These are phyloP conservation scores for Pitta sordida DNA, from an alignment of 2,113 vertebrate species.

Conservation along the genomic window DNA sequence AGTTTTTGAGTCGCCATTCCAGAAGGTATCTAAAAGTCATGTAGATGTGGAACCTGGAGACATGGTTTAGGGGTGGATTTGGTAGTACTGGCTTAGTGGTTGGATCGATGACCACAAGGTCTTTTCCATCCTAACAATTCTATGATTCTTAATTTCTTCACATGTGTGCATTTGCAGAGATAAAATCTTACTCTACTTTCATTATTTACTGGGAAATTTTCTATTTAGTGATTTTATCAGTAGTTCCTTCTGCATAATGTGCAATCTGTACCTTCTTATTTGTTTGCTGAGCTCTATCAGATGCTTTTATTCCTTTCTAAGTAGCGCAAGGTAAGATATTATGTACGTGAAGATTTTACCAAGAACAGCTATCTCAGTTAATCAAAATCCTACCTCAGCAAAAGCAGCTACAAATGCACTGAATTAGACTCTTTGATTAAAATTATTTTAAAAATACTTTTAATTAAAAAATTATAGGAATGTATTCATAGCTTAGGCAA, in stretches of 20 bases:
- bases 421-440: neutral
- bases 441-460: neutral
- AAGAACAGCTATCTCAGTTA: neutral
- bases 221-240: neutral
- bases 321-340: neutral
- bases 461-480: neutral
- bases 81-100: neutral
- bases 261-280: neutral
- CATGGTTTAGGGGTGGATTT: too few relatives aligned
- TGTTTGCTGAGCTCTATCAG: neutral
- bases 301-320: neutral
- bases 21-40: neutral
- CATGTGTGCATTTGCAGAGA: neutral
- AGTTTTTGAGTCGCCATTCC: neutral
- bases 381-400: neutral
- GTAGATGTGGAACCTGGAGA: too few relatives aligned
- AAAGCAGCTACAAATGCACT: neutral
- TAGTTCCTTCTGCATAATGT: neutral
- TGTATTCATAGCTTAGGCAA: neutral
- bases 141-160: neutral
- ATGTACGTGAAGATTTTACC: neutral
- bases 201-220: neutral
- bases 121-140: neutral
- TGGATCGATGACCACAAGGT: rapidly evolving
- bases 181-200: neutral